Evolutionary conservation across 2,797 vertebrate genomes (phyloP), one percentile per base, ranked within the genome.

Genomic region (Poeciliopsis paucimaculata): DNA sequence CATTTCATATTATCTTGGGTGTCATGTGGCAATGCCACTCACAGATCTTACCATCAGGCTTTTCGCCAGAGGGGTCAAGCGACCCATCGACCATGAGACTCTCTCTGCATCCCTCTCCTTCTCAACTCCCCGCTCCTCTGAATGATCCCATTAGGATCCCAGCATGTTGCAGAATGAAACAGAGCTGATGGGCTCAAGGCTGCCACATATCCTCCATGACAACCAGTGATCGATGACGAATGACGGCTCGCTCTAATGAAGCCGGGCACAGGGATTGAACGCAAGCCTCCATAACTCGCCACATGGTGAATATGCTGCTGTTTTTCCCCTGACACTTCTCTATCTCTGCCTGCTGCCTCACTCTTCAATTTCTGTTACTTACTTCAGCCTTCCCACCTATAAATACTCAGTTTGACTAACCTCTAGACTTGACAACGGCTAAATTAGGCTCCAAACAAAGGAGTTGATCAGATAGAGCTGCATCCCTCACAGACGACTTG

Each of bases 181-280:
- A 64, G 73, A 78, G 85, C 75, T 90, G 66, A 43, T 70, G 66
- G 39, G 36, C 66, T 41, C 13, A 8, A 64, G 80, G 79, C 88
- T 74, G 81, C 82, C 81, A 45, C 91, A 90, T 80, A 88, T 90
- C 91, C 88, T 87, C 87, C 88, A 78, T 91, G 91, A 88, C 92
- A 90, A 82, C 86, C 87, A 86, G 82, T 86, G 91, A 92, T 93
- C 83, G 73, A 90, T 91, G 91, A 89, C 82, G 71, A 91, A 94
- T 91, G 81, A 88, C 78, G 73, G 76, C 66, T 55, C 47, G 72
- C 74, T 77, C 84, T 87, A 90, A 93, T 92, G 88, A 92, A 91
- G 91, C 73, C 84, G 78, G 83, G 82, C 84, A 73, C 79, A 82
- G 78, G 90, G 89, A 91, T 90, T 92, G 90, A 90, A 92, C 88